phyloP scores from a whole-genome alignment of 2,113 vertebrate species.

The Isichthys henryi region DNA sequence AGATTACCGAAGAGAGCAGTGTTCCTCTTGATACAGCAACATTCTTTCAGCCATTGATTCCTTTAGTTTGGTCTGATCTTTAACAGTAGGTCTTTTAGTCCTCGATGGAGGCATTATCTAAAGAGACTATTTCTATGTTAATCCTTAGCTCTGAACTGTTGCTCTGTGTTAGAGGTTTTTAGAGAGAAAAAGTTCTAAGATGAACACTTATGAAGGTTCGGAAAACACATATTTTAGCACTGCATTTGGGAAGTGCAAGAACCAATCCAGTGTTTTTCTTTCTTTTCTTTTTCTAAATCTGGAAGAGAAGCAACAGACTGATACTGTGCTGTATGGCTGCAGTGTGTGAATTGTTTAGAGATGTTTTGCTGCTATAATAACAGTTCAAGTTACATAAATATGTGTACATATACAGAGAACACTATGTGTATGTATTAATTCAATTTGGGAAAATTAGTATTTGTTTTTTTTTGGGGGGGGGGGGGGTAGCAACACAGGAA shows the following conservation, averaged over 20 bases:
- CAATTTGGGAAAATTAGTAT: constrained; percentile 3
- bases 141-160: constrained; percentile 10
- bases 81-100: constrained; percentile 10
- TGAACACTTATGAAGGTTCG: neutral
- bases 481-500: neutral
- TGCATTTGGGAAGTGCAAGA: constrained; percentile 13
- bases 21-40: constrained; percentile 11
- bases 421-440: constrained; percentile 12
- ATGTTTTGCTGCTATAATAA: constrained; percentile 25
- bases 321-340: constrained; percentile 22
- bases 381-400: constrained; percentile 14
- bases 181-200: constrained; percentile 1
- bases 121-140: constrained; percentile 6
- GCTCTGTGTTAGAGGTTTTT: constrained; percentile 5
- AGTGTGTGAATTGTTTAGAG: neutral
- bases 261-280: constrained; percentile 6
- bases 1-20: constrained; percentile 35
- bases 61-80: neutral
- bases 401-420: constrained; percentile 16
- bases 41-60: constrained; percentile 10
- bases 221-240: neutral
- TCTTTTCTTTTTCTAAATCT: neutral
- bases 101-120: constrained; percentile 10
- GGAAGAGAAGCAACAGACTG: neutral
- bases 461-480: neutral